Evolutionary conservation across 2,888 invertebrate species (phyloP), one percentile per base, ranked within the genome.

Genomic region (Hypercompe scribonia): DNA sequence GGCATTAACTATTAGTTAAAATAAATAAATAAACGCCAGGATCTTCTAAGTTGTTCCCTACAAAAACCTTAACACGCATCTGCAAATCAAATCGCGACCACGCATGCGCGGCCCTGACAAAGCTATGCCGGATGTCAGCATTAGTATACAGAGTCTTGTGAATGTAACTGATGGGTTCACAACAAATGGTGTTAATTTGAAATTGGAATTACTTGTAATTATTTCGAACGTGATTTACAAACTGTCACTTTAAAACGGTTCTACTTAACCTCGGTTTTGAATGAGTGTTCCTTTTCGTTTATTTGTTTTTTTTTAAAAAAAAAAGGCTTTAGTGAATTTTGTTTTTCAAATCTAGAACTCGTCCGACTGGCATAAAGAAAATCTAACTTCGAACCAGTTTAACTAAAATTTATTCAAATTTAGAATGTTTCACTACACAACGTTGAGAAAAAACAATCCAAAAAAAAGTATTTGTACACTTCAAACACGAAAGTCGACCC

Each of bases 81-180:
- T 95, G 93, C 94, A 95, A 94, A 94, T 93, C 94, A 93, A 94
- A 95, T 94, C 84, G 77, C 88, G 88, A 88, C 91, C 92, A 92
- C 93, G 92, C 92, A 91, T 76, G 77, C 72, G 65, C 79, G 46
- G 79, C 66, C 77, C 81, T 81, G 77, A 77, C 73, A 82, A 80
- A 78, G 80, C 84, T 78, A 79, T 86, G 85, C 87, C 90, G 90
- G 90, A 91, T 92, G 92, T 90, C 89, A 87, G 84, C 84, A 81
- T 86, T 86, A 85, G 80, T 81, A 79, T 74, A 73, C 77, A 61
- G 71, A 79, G 71, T 42, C 65, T 81, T 83, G 76, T 77, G 80
- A 83, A 78, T 77, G 79, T 76, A 79, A 78, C 72, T 77, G 73
- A 84, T 80, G 74, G 77, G 72, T 74, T 77, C 36, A 64, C 69